phyloP scores from a whole-genome alignment of 2,113 vertebrate genomes.

The Podocnemis expansa region DNA sequence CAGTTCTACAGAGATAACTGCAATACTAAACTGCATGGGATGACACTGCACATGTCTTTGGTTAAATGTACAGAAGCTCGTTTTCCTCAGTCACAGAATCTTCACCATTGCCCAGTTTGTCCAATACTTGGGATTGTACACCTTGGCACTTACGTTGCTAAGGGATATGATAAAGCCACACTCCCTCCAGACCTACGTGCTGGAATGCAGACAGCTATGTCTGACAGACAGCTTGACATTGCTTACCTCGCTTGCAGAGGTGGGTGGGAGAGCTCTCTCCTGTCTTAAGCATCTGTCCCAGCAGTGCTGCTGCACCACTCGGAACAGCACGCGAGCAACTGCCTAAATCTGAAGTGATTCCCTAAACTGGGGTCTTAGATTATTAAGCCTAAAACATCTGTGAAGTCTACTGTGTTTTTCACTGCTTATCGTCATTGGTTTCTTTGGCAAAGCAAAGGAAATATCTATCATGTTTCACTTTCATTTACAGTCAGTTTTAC shows the following conservation, averaged over 20 bases:
- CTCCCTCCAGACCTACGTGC: too few species aligned
- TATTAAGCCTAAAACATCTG: accelerated
- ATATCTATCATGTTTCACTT: accelerated
- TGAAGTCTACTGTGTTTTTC: accelerated
- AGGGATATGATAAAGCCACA: too few species aligned
- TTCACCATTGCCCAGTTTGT: not conserved
- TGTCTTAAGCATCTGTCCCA: too few species aligned
- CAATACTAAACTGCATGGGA: not conserved
- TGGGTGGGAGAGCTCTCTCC: too few species aligned
- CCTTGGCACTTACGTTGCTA: too few species aligned
- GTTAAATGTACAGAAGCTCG: not conserved
- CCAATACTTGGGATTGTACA: not conserved
- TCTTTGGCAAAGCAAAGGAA: not conserved
- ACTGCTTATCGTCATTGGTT: accelerated
- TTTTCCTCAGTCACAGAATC: not conserved
- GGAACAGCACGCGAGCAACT: not conserved
- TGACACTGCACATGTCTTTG: not conserved
- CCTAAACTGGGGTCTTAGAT: too few species aligned
- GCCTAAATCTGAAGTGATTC: accelerated
- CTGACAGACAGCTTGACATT: too few species aligned
- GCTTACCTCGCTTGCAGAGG: too few species aligned
- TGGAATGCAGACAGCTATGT: too few species aligned
- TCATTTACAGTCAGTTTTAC: not conserved
- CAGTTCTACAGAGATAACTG: not conserved
- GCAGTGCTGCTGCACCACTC: too few species aligned